Base-by-base conservation (phyloP, 2,888 invertebrate genomes). In the Synergus japonicus region DNA sequence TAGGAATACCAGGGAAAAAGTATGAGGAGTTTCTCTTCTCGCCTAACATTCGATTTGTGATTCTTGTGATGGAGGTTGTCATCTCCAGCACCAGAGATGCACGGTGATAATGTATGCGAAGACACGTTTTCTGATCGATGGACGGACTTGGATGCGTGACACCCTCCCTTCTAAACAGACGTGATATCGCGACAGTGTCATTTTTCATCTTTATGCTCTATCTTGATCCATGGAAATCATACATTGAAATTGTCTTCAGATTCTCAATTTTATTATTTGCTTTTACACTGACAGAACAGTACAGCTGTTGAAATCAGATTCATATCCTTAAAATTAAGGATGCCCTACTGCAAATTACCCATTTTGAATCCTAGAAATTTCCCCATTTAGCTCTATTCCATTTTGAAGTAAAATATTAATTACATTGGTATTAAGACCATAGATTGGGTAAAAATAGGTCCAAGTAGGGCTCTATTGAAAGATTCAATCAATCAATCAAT, bases 121-220 rank as follows among this genome's bases (percentile, higher is more conserved):
- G 88, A 90, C 91, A 91, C 91, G 91, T 88, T 86, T 86, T 77
- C 86, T 88, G 89, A 88, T 89, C 87, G 89, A 89, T 88, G 85
- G 78, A 79, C 60, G 81, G 76, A 82, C 46, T 76, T 49, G 49
- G 37, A 44, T 12, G 64, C 69, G 41, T 22, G 49, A 54, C 54
- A 41, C 49, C n/a, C 54, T 49, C 54, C 37, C 29, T n/a, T 37
- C 10, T 73, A 73, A 73, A 73, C 37, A 73, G 73, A 54, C 37
- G 37, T 29, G 73, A 73, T 73, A 73, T 73, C 54, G 49, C 37
- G 73, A n/a, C 41, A 37, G 1, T 73, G 41, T 73, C 73, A 73
- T 73, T 73, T 73, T 73, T 73, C 37, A 73, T 37, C 37, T n/a
- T 73, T 10, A 4, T 10, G 1, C 13, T 15, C 9, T 67, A 67